phyloP scores from a whole-genome alignment of 1,140 invertebrate species.

The Coptotermes formosanus region DNA sequence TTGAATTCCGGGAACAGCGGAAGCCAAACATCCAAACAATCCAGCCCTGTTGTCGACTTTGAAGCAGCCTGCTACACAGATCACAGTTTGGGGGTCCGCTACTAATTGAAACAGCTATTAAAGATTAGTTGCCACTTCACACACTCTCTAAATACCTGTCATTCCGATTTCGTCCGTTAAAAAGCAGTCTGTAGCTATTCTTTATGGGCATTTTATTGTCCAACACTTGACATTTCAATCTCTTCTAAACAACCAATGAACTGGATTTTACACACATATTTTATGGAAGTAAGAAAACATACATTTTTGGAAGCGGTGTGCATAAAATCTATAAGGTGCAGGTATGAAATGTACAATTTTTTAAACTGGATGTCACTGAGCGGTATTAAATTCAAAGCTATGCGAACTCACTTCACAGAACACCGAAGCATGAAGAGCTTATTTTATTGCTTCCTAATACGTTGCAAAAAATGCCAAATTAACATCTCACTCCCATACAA shows the following conservation, averaged over 20 bases:
- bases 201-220: not conserved
- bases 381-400: too few relatives aligned
- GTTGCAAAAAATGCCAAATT: too few relatives aligned
- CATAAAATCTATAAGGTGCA: too few relatives aligned
- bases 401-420: too few relatives aligned
- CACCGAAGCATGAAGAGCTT: too few relatives aligned
- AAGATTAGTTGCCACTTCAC: conserved; percentile 13
- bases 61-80: not conserved
- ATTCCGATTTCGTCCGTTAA: not conserved
- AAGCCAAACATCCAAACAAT: conserved; percentile 6
- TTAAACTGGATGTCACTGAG: too few relatives aligned
- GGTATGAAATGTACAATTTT: too few relatives aligned
- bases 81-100: not conserved
- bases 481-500: too few relatives aligned
- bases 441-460: too few relatives aligned
- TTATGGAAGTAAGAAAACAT: not conserved
- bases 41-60: not conserved
- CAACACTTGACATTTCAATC: not conserved
- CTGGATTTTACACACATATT: not conserved
- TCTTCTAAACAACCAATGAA: not conserved
- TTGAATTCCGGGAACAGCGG: conserved; percentile 13
- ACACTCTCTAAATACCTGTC: not conserved
- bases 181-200: not conserved
- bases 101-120: conserved; percentile 17
- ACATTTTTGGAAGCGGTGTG: not conserved